Percentiles rank a stretch among this genome's conserved stretches.
Evolutionary conservation across 1,140 invertebrate species (phyloP).

Genomic region (Holotrichia oblita): DNA sequence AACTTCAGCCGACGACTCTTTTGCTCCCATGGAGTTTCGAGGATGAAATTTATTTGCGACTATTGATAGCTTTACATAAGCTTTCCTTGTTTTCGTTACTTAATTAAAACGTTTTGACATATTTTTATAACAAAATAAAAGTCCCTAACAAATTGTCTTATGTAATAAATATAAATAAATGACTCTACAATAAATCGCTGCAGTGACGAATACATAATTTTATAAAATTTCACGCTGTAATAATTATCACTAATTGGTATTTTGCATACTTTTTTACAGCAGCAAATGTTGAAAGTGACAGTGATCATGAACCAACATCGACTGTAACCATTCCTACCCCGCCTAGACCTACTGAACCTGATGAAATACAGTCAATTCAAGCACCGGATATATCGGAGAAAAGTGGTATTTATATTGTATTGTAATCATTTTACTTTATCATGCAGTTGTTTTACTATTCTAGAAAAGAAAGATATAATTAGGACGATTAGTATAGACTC

Average conservation of each 20-base stretch:
- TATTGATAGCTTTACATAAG: no score
- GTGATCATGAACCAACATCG: slow-evolving; percentile 70
- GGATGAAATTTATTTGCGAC: no score
- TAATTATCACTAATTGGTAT: background rate
- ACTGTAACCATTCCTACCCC: slow-evolving; percentile 65
- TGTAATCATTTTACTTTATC: background rate
- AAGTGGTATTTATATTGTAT: slow-evolving; percentile 10
- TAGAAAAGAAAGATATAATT: slow-evolving; percentile 33
- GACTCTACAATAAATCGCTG: no score
- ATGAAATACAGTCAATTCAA: slow-evolving; percentile 46
- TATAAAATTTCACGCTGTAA: background rate
- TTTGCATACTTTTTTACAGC: slow-evolving; percentile 38
- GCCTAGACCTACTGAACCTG: slow-evolving; percentile 54
- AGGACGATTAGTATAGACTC: slow-evolving; percentile 23
- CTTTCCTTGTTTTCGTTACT: no score
- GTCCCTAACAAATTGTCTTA: no score
- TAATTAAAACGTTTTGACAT: no score
- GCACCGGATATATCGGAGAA: background rate
- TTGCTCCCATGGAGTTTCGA: no score
- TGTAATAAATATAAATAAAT: no score
- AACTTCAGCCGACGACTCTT: no score
- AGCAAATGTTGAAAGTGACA: slow-evolving; percentile 63
- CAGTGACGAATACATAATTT: no score
- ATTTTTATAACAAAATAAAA: no score
- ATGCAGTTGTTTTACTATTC: background rate